Base-by-base conservation (phyloP, 2,888 invertebrate genomes). In the Nephrotoma flavescens region DNA sequence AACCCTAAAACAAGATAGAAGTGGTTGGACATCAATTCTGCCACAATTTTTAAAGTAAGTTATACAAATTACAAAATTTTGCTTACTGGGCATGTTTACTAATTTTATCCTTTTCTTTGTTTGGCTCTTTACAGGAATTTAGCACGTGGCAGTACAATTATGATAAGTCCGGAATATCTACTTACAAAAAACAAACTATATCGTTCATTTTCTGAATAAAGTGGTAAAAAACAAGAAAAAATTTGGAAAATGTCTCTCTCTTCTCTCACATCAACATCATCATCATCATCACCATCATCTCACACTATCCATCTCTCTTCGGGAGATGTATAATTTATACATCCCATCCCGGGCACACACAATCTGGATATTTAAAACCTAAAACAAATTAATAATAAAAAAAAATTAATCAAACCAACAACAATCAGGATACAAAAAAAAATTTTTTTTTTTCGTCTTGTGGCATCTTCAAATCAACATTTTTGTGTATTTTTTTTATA, bases 111-210 rank as follows among this genome's bases (percentile, higher is more conserved):
- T 88, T 88, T 86, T 87, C 88, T 90, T 88, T 89, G 89, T 90
- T 88, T 86, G 41, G 85, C 44, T 88, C 42, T 86, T 88, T 89
- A 87, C 93, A 97, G 97, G 94, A 97, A 97, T 92, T 93, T 97
- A 89, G 95, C 96, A 89, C 94, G 96, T 92, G 95, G 96, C 92
- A 96, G 96, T 91, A 96, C 97, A 89, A 95, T 97, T 90, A 95
- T 97, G 92, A 96, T 97, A 91, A 96, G 97, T 93, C 95, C 96
- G 89, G 96, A 95, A 91, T 98, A 97, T 93, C 95, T 95, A 90
- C 93, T 98, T 92, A 96, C 95, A 91, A 98, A 98, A 94, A 97
- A 96, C 92, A 97, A 97, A 92, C 93, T 98, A 89, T 97, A 97
- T 93, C 94, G 96, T 90, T 95, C 95, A 90, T 94, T 94, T 90